A percentile compares a stretch with the other conserved stretches of the same genome.
Evolutionary conservation across 2,797 vertebrate genomes (phyloP).

Genomic region (Semotilus atromaculatus): DNA sequence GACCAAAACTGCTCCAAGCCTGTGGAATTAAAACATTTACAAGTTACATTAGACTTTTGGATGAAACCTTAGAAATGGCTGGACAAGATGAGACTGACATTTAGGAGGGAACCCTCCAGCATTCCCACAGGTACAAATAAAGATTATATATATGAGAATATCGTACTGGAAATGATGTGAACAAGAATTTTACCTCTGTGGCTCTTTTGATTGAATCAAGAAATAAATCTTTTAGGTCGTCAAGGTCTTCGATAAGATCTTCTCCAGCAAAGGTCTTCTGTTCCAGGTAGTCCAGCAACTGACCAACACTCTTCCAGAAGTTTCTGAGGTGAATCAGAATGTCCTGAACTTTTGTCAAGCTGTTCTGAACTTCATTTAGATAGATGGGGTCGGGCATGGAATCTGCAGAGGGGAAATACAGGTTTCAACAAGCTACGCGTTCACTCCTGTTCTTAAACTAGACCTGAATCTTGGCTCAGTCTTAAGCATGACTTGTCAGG

Average conservation of each 20-base stretch:
- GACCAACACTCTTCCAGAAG: neutral
- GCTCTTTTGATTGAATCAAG: neutral
- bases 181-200: neutral
- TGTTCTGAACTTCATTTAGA: neutral
- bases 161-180: neutral
- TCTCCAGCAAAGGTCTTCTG: slow-evolving; percentile 7
- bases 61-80: neutral
- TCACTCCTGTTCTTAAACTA: neutral
- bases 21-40: neutral
- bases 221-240: fast-evolving
- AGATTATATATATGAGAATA: neutral
- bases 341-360: neutral
- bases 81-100: neutral
- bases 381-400: neutral
- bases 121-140: neutral
- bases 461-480: neutral
- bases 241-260: neutral
- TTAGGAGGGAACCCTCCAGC: neutral
- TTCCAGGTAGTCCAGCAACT: neutral
- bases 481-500: neutral
- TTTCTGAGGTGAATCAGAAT: neutral
- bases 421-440: neutral
- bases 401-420: neutral
- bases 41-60: neutral
- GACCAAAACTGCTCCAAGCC: neutral